Base-by-base conservation (phyloP, 2,888 invertebrate genomes). In the Zygothrica quintamaculata region DNA sequence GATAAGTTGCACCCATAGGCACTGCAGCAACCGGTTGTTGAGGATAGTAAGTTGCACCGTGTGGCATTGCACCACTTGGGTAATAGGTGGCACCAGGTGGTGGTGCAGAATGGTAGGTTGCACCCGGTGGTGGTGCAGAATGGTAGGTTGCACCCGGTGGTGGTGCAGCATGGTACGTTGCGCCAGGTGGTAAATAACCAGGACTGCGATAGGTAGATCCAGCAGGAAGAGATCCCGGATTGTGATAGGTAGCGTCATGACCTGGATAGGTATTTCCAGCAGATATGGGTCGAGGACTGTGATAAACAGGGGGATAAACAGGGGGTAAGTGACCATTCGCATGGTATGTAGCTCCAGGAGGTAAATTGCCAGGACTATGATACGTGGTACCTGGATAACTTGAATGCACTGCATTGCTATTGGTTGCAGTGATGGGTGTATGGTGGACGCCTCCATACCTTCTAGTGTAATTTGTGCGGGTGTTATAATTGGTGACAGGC, bases 381-480 rank as follows among this genome's bases (percentile, higher is more conserved):
- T 85, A 88, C 5, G 85, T 84, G 12, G 88, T 88, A 0, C 88
- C 74, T 3, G 90, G 89, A 78, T 90, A 89, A 26, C 90, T 79
- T 0, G 90, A 89, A 18, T 89, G 89, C 5, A 89, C 72, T 11
- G 77, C 84, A 7, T 87, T 87, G 1, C 74, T 50, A 42, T 79
- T 87, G 15, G 82, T 82, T n/a, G 90, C 85, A 2, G 69, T 65
- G 15, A 90, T 87, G 1, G 90, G 90, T 11, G 86, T 66, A 25
- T 89, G 79, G 1, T 64, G 47, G n/a, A 69, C 67, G 1, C 82
- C 69, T 8, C 72, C 66, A 4, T 0, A 58, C 5, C 79, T 78
- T 1, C 88, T 80, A 0, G 88, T 88, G 8, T 72, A 42, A 39
- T 88, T 88, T 34, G 15, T 52, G 11, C 88, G 76, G 6, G 82